Base-by-base conservation (phyloP, 2,113 vertebrate genomes). In the Amphilophus citrinellus region DNA sequence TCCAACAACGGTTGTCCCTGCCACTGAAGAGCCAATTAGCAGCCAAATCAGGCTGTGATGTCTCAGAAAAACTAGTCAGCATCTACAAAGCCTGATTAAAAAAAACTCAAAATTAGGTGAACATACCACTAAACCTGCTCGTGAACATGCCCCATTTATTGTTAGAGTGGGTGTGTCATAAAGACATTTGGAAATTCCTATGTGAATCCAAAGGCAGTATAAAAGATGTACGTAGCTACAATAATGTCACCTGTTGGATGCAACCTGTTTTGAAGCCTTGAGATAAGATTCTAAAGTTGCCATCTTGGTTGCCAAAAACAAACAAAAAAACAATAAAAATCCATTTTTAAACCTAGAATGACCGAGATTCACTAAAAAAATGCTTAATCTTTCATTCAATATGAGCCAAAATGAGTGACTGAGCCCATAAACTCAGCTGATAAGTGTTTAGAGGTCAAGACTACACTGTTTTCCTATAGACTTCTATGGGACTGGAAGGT, bases 201-300 rank as follows among this genome's bases (percentile, higher is more conserved):
- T 18, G 82, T 61, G 75, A 87, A 65, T 77, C 60, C 10, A 42
- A 42, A 42, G 39, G 39, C 39, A 42, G 39, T 11, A 42, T 42
- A 42, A 42, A 42, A 42, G 39, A 42, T 42, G 39, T 10, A 42
- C 3, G 10, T 11, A 10, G 39, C 39, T 68, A 47, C 22, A 17
- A 42, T 47, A 14, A 68, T 0, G 8, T 68, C 39, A 68, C 14
- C 42, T 37, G 44, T 47, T 18, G 65, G 63, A 27, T 47, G 2
- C 3, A 27, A 27, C 27, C 27, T 27, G 27, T 27, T 68, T 44
- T 66, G 39, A 42, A 42, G 39, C 10, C 39, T 11, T 42, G 39
- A 42, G 3, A 11, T 11, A 11, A 42, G 39, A 10, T 53, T 71
- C 27, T 47, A 42, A 18, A 24, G 27, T 7, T 22, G 27, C 39